Evolutionary conservation across 2,888 invertebrate species (phyloP), one percentile per base, ranked within the genome.

Genomic region (Oligia strigilis): DNA sequence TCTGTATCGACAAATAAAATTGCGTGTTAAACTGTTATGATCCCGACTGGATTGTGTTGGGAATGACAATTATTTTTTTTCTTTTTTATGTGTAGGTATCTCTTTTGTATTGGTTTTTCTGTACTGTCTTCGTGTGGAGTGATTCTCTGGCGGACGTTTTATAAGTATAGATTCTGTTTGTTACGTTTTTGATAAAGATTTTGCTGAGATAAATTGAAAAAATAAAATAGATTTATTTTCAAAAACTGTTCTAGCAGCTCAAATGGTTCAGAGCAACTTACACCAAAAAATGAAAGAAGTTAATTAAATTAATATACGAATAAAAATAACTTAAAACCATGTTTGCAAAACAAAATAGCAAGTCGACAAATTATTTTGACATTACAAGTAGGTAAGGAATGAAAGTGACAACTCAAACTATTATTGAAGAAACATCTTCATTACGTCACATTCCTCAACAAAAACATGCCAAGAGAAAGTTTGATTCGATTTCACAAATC

Each of bases 1-100:
- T 93, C 94, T 94, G 95, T 95, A 95, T 95, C 95, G 96, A 95
- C 95, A 94, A 93, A 95, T 95, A 95, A 95, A 96, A 96, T 95
- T 94, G 95, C 87, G 92, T 92, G 94, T 94, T 95, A 95, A 95
- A 94, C 94, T 93, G 95, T 96, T 96, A 96, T 96, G 95, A 96
- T 95, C 94, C 93, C 90, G 90, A 93, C 92, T 92, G 94, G 94
- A 92, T 93, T 92, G 91, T 91, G 92, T 92, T 91, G 92, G 90
- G 93, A 91, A 91, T 93, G 90, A 91, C 94, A 94, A 94, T 94
- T 93, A 92, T 93, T 93, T 92, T 89, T 29, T 82, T 73, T 87
- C 87, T 87, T 89, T 88, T 92, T 90, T 90, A 90, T 88, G 85
- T 87, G 88, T 40, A 40, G 40, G 40, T 73, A 78, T 82, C 88